Evolutionary conservation across 2,113 vertebrate species (phyloP).

Genomic region (Lethenteron reissneri): DNA sequence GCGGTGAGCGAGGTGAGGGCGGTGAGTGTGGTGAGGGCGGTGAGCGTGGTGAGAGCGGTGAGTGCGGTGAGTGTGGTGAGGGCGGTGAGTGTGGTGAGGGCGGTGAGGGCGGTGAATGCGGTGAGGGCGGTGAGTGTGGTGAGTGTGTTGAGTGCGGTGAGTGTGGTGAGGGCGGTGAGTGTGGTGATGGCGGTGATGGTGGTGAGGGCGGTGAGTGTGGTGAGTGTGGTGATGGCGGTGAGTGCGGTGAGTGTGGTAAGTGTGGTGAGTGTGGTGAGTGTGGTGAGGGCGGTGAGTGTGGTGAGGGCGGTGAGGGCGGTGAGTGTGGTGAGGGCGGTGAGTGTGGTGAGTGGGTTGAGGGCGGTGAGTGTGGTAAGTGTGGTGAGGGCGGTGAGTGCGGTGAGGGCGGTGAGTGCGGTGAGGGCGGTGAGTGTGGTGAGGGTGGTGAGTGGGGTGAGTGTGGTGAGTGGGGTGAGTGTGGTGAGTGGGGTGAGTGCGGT

Average conservation of each 20-base stretch:
- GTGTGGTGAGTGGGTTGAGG: conserved; percentile 67
- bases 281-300: too few relatives aligned
- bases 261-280: not conserved
- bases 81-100: conserved; percentile 10
- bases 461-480: too few relatives aligned
- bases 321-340: conserved; percentile 31
- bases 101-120: conserved; percentile 74
- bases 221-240: conserved; percentile 58
- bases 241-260: conserved; percentile 21
- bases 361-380: conserved; percentile 31
- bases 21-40: not conserved
- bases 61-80: too few relatives aligned
- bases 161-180: not conserved
- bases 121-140: conserved; percentile 50
- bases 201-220: too few relatives aligned
- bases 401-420: conserved; percentile 62
- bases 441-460: conserved; percentile 45
- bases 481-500: conserved; percentile 21
- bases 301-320: too few relatives aligned
- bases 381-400: conserved; percentile 11
- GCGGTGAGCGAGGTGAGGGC: not conserved
- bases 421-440: conserved; percentile 42
- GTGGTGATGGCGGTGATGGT: not conserved
- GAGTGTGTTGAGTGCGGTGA: too few relatives aligned
- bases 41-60: too few relatives aligned